These are phyloP conservation scores for Drosophila aff. DNA, from an alignment of 1,140 invertebrate genomes.

Conservation along the genomic window DNA sequence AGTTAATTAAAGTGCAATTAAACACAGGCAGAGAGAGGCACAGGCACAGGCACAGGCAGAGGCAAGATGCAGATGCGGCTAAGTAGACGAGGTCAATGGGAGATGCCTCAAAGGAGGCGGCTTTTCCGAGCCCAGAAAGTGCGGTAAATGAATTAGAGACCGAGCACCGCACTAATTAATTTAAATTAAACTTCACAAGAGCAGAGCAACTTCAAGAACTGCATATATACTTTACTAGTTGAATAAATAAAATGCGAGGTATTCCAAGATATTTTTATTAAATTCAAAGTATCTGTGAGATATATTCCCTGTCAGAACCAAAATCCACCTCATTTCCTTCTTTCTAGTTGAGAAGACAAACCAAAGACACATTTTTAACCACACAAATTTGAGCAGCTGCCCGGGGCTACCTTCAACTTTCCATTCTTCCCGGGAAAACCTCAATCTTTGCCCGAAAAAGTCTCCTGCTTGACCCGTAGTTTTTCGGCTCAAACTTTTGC, in stretches of 20 bases:
- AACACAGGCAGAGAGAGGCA: slow-evolving; percentile 43
- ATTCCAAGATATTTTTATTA: background rate
- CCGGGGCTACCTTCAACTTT: background rate
- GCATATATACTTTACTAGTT: too few species aligned
- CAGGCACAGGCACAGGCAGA: background rate
- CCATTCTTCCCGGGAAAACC: background rate
- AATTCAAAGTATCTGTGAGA: background rate
- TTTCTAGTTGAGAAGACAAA: background rate
- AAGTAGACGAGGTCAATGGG: slow-evolving; percentile 31
- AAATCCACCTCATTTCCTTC: background rate
- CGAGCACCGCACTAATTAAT: slow-evolving; percentile 15
- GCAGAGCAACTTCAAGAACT: background rate
- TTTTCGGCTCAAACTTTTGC: slow-evolving; percentile 50
- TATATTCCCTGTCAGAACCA: background rate
- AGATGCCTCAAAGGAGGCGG: slow-evolving; percentile 2
- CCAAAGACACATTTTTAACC: slow-evolving; percentile 24
- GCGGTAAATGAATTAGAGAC: slow-evolving; percentile 16
- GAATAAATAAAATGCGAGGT: background rate
- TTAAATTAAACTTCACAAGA: slow-evolving; percentile 1
- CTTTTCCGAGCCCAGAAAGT: background rate
- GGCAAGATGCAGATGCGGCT: slow-evolving; percentile 18
- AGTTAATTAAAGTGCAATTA: slow-evolving; percentile 82
- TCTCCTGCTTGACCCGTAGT: slow-evolving; percentile 27
- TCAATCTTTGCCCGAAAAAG: background rate
- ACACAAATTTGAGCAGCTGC: slow-evolving; percentile 30